A percentile compares a stretch with the other conserved stretches of the same genome.
These are phyloP conservation scores for Lydus trimaculatus DNA, from an alignment of 2,888 invertebrate genomes.

Conservation along the genomic window DNA sequence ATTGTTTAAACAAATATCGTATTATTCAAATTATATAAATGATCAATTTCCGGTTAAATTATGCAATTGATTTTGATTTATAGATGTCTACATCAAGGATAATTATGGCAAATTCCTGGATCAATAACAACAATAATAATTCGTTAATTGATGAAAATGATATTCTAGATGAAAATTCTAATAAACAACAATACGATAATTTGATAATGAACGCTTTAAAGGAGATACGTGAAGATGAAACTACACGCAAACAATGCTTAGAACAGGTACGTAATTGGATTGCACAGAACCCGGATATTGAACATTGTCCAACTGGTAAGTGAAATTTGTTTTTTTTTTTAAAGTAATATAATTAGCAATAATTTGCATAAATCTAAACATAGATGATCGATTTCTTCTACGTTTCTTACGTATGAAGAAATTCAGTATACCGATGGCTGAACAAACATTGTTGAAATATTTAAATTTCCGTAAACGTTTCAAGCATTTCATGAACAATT, in stretches of 20 bases:
- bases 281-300: conserved; percentile 71
- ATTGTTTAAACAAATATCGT: not conserved
- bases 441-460: conserved; percentile 80
- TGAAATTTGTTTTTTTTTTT: not conserved
- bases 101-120: conserved; percentile 51
- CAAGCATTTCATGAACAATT: conserved; percentile 68
- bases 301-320: conserved; percentile 71
- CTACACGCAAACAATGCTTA: conserved; percentile 69
- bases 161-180: not conserved
- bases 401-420: conserved; percentile 80
- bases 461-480: conserved; percentile 76
- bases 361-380: not conserved
- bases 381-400: conserved; percentile 77
- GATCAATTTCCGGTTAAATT: not conserved
- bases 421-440: conserved; percentile 80
- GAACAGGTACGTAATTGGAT: conserved; percentile 75
- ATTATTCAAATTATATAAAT: not conserved
- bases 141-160: conserved; percentile 15
- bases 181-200: conserved; percentile 37
- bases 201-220: conserved; percentile 65
- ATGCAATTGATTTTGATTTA: conserved; percentile 12
- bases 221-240: conserved; percentile 76
- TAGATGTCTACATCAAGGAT: conserved; percentile 52
- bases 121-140: conserved; percentile 18
- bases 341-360: too few relatives aligned